Percentiles rank a stretch among this genome's conserved stretches.
phyloP scores from a whole-genome alignment of 2,888 invertebrate genomes.

The Acleris laterana region DNA sequence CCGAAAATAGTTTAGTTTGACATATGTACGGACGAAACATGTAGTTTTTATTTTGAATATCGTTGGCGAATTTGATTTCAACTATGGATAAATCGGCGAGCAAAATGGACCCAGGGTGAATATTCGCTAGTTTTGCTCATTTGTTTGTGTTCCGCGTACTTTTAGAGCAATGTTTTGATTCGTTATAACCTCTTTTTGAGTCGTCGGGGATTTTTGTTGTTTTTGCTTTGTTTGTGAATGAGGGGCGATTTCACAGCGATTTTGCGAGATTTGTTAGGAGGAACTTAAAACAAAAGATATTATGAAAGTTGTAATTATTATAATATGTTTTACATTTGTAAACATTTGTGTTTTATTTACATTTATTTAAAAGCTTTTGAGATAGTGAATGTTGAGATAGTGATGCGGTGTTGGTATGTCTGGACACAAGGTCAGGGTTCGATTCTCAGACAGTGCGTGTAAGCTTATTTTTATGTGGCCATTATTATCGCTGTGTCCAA shows the following conservation, averaged over 20 bases:
- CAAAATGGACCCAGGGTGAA: constrained; percentile 78
- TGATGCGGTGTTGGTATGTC: constrained; percentile 12
- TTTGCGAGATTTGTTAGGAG: not conserved
- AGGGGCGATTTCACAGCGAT: constrained; percentile 1
- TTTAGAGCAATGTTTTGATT: constrained; percentile 67
- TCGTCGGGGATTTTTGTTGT: constrained; percentile 46
- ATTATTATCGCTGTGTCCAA: constrained; percentile 23
- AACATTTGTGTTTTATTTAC: too few relatives aligned
- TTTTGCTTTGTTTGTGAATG: constrained; percentile 37
- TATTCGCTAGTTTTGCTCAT: constrained; percentile 55
- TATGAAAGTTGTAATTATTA: too few relatives aligned
- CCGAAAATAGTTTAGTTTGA: constrained; percentile 82
- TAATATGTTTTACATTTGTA: too few relatives aligned
- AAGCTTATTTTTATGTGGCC: constrained; percentile 35
- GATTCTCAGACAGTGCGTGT: constrained; percentile 31
- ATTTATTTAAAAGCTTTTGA: too few relatives aligned
- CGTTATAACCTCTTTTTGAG: constrained; percentile 66
- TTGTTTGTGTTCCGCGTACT: constrained; percentile 49
- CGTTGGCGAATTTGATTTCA: constrained; percentile 68
- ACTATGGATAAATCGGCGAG: constrained; percentile 63
- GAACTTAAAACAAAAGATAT: too few relatives aligned
- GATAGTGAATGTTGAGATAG: not conserved
- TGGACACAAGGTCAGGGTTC: constrained; percentile 34
- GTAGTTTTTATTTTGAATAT: constrained; percentile 80
- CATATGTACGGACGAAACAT: constrained; percentile 79